Conservation (phyloP, 2,797 vertebrate genomes). For the Fringilla coelebs region DNA sequence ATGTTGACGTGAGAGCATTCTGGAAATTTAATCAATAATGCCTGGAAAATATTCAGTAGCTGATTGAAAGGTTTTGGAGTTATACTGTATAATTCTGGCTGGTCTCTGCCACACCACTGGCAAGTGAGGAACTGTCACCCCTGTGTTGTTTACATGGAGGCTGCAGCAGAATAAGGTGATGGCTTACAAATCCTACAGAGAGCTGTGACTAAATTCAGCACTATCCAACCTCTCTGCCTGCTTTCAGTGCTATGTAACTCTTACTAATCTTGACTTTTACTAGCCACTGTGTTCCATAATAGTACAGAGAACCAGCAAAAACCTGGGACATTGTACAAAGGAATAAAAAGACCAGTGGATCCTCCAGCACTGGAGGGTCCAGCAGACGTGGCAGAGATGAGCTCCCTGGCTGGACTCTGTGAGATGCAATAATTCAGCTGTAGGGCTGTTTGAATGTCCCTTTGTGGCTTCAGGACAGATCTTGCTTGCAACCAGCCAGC, state of each 20-base stretch:
- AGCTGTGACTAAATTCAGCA: not conserved
- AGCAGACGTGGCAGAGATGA: not conserved
- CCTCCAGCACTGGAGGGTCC: not conserved
- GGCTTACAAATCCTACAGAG: not conserved
- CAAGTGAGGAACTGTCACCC: not conserved
- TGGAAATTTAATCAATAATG: not conserved
- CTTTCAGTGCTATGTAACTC: not conserved
- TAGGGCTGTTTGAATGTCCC: not conserved
- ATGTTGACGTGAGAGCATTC: not conserved
- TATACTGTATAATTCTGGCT: not conserved
- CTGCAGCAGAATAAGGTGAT: not conserved
- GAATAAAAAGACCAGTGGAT: not conserved
- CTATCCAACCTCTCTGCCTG: not conserved
- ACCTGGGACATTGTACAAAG: not conserved
- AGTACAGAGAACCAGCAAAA: not conserved
- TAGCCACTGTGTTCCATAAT: not conserved
- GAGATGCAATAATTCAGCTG: not conserved
- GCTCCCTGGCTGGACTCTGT: not conserved
- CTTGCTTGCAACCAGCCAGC: not conserved
- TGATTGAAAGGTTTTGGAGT: not conserved
- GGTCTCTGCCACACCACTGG: not conserved
- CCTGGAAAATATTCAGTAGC: not conserved
- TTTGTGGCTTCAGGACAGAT: not conserved
- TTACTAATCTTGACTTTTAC: not conserved
- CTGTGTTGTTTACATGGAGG: not conserved